Conservation (phyloP, 2,797 vertebrate species). For the Tragelaphus oryx region DNA sequence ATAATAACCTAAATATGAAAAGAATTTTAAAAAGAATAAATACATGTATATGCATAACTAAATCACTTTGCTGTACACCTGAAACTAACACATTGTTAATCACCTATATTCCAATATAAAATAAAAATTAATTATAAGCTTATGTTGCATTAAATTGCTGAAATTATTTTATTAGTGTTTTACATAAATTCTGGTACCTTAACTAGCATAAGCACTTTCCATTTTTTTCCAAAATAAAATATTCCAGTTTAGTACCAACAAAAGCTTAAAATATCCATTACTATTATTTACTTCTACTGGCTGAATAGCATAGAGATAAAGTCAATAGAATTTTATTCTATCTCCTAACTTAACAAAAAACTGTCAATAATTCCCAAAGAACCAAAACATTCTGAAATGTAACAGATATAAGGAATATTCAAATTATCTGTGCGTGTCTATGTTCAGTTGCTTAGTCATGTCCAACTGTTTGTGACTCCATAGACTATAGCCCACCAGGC, state of each 20-base stretch:
- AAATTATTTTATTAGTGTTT: not conserved
- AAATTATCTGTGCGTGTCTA: not conserved
- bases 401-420: not conserved
- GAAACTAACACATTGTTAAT: not conserved
- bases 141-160: not conserved
- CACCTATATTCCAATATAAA: not conserved
- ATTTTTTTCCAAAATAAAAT: not conserved
- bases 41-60: not conserved
- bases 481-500: not conserved
- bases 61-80: not conserved
- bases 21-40: not conserved
- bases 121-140: not conserved
- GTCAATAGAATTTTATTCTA: not conserved
- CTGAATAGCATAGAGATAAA: not conserved
- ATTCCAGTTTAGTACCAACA: not conserved
- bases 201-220: not conserved
- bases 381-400: not conserved
- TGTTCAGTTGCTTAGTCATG: not conserved
- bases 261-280: not conserved
- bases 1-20: not conserved
- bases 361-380: constrained; percentile 39
- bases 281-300: not conserved
- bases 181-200: not conserved
- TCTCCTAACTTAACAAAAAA: constrained; percentile 41
- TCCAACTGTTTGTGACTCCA: not conserved